Evolutionary conservation across 35 echinoderm and acorn worm genomes (phyloP), one percentile per base, ranked within the genome.

Genomic region (Ophiothrix spiculata): DNA sequence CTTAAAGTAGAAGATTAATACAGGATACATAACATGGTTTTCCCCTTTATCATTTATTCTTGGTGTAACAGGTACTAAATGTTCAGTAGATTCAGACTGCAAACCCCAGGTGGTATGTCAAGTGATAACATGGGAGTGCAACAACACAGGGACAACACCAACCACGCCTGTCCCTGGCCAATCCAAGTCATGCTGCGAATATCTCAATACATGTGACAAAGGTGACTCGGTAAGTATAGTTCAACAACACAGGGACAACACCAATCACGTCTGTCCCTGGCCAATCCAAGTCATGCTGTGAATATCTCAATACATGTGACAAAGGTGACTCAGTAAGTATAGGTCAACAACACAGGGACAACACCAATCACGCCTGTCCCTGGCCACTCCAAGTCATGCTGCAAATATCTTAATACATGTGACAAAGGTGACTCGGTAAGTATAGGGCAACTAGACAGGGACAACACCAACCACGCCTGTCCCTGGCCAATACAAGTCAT

Each of bases 221-320:
- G 60, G 23, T 25, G 60, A 69, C 3, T 28, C 8, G 60, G 60
- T 69, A 69, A 69, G 60, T 15, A 25, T 69, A 2, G 25, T 69
- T n/a, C n/a, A n/a, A n/a, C n/a, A n/a, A n/a, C 4, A 25, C 23
- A 69, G 60, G 29, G 3, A 15, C 60, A 25, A 25, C 3, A 15
- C 10, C 23, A 69, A 69, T n/a, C 60, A 69, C 60, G 29, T 28
- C 60, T 15, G 60, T 69, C 23, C 60, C 60, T 15, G 60, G 60
- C 60, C 60, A 69, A 25, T 69, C 60, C 25, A 69, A 69, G 29
- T 10, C 60, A 69, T 69, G 60, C 29, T 69, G 60, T 69, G 60
- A 69, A 69, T 69, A 69, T 25, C 60, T 69, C 17, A 28, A 69
- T n/a, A 69, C 60, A 69, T 69, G 60, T 69, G 60, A 69, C 29